Evolutionary conservation across 2,113 vertebrate species (phyloP).

Genomic region (Varanus salvator): DNA sequence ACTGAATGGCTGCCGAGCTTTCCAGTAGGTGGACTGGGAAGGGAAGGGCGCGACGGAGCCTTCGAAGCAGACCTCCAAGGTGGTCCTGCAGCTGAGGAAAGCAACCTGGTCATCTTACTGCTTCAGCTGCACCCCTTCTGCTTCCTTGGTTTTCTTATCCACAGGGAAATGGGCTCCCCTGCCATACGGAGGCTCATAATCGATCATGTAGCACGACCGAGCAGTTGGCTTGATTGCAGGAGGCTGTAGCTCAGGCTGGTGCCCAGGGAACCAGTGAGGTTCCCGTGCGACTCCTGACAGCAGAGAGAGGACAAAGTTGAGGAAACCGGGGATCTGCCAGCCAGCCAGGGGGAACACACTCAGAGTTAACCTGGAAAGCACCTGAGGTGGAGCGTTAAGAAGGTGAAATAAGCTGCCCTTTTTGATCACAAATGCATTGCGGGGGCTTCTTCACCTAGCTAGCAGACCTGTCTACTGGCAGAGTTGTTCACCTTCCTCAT

Average conservation of each 20-base stretch:
- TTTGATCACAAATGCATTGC: too few relatives aligned
- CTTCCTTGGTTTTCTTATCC: background rate
- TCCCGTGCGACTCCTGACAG: slow-evolving; percentile 64
- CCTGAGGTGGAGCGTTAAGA: background rate
- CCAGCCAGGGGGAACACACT: background rate
- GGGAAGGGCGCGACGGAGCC: background rate
- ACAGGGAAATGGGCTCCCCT: background rate
- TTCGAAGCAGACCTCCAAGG: background rate
- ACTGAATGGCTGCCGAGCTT: background rate
- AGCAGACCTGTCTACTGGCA: background rate
- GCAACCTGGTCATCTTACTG: background rate
- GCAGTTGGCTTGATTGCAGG: slow-evolving; percentile 47
- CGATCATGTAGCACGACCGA: slow-evolving; percentile 56
- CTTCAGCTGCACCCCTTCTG: background rate
- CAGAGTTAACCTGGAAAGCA: background rate
- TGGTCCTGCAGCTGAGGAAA: background rate
- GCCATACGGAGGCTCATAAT: slow-evolving; percentile 44
- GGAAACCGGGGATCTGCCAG: background rate
- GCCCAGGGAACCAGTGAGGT: slow-evolving; percentile 66
- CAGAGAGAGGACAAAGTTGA: slow-evolving; percentile 17
- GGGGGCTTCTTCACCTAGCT: background rate
- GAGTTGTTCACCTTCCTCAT: background rate
- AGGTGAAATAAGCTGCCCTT: background rate
- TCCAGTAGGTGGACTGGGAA: background rate
- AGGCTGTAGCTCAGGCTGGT: slow-evolving; percentile 70